phyloP scores from a whole-genome alignment of 23 tunicate genomes.

The Halocynthia roretzi region DNA sequence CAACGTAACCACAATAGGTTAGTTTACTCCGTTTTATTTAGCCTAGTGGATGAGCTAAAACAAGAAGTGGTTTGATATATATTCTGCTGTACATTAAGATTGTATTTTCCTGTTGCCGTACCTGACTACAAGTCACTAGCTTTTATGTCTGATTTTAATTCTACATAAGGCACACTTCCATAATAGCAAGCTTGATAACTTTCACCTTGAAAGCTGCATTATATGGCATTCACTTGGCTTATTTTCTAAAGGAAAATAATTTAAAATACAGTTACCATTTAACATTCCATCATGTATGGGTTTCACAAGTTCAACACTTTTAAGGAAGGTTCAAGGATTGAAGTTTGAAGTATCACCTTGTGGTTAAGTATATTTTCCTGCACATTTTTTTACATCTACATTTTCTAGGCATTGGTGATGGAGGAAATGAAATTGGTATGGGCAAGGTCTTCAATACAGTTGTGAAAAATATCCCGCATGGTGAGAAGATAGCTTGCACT shows the following conservation, averaged over 20 bases:
- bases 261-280: no score
- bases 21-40: background rate
- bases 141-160: background rate
- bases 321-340: no score
- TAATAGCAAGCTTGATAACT: no score
- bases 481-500: conserved; percentile 60
- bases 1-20: conserved; percentile 47
- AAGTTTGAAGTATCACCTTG: background rate
- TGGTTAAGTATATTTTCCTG: background rate
- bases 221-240: no score
- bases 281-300: no score
- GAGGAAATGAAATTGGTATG: conserved; percentile 93
- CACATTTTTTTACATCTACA: background rate
- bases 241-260: no score
- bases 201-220: no score
- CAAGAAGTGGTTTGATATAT: background rate
- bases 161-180: no score
- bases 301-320: no score
- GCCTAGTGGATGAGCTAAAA: no score
- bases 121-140: background rate
- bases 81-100: background rate
- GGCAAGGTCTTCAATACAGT: conserved; percentile 80
- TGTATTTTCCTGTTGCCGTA: background rate
- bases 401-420: conserved; percentile 60
- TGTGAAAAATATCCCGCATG: conserved; percentile 19